Percentiles rank a stretch among this genome's conserved stretches.
Evolutionary conservation across 2,113 vertebrate species (phyloP).

Genomic region (human (Homo sapiens)): GRCh38 chr11:96783501-96784000

Average conservation of each 20-base stretch:
- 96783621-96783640: background rate
- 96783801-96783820: background rate
- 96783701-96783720: background rate
- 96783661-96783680: background rate
- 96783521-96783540: background rate
- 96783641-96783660: background rate
- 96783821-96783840: background rate
- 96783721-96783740: background rate
- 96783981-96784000: background rate
- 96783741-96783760: background rate
- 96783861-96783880: background rate
- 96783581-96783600: background rate
- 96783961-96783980: background rate
- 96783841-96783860: background rate
- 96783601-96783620: background rate
- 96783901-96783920: background rate
- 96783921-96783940: background rate
- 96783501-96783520: constrained; percentile 39
- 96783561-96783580: background rate
- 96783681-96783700: background rate
- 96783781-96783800: background rate
- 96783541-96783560: background rate
- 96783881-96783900: background rate
- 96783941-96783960: background rate
- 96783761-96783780: background rate